phyloP scores from a whole-genome alignment of 2,888 invertebrate genomes.

The Alviniconcha strummeri region DNA sequence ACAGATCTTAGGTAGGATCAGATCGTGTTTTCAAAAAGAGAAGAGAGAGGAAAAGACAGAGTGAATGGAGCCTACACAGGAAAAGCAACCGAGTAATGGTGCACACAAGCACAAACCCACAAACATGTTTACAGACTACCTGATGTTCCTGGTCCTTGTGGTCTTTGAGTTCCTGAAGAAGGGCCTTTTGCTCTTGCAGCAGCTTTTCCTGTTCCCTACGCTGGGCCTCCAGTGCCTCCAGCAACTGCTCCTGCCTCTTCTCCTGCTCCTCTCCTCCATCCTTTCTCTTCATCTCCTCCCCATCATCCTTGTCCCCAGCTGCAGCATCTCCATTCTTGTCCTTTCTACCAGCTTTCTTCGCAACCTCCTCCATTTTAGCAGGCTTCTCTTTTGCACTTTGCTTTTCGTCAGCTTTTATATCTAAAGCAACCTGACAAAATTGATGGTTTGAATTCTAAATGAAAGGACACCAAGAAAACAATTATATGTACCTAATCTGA shows the following conservation, averaged over 20 bases:
- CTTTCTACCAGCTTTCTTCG: background rate
- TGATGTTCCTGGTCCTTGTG: slow-evolving; percentile 37
- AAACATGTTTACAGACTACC: background rate
- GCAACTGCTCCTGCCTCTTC: slow-evolving; percentile 40
- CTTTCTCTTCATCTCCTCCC: background rate
- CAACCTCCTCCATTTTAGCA: background rate
- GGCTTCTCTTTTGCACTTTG: slow-evolving; percentile 9
- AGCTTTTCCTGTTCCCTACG: slow-evolving; percentile 63
- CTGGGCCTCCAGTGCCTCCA: slow-evolving; percentile 61
- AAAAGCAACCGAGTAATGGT: too few species aligned
- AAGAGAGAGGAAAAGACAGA: too few species aligned
- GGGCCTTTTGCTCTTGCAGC: slow-evolving; percentile 66
- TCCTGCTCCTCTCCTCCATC: background rate
- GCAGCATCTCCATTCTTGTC: background rate
- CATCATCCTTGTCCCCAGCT: slow-evolving; percentile 26
- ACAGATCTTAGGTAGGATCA: too few species aligned
- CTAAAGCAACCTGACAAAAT: background rate
- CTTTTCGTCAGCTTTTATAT: background rate
- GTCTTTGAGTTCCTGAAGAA: slow-evolving; percentile 66
- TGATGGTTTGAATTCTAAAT: too few species aligned
- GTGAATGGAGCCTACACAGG: too few species aligned
- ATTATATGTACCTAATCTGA: too few species aligned
- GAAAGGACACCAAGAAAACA: too few species aligned
- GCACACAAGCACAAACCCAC: too few species aligned
- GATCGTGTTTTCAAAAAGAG: too few species aligned